phyloP scores from a whole-genome alignment of 2,888 invertebrate species.

The Nemurella pictetii region DNA sequence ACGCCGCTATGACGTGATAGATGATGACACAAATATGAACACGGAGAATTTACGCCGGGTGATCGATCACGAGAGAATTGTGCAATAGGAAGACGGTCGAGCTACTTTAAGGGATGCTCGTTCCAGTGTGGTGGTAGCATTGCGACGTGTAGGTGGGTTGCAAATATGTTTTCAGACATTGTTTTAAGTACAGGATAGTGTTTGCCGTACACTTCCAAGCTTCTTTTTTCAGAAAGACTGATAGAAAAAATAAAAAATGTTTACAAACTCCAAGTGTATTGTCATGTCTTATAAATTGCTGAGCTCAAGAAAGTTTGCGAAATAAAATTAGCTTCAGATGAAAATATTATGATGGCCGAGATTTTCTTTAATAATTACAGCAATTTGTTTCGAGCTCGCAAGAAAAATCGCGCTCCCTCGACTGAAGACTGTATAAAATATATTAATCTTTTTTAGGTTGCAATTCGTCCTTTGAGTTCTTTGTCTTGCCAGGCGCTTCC shows the following conservation, averaged over 20 bases:
- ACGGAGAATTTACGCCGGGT: background rate
- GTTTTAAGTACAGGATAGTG: too few species aligned
- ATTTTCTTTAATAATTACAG: background rate
- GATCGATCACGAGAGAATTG: background rate
- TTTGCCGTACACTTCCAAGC: too few species aligned
- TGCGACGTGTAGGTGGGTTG: too few species aligned
- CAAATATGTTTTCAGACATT: background rate
- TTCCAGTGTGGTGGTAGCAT: too few species aligned
- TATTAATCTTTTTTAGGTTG: too few species aligned
- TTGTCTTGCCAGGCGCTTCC: too few species aligned
- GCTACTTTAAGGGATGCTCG: too few species aligned
- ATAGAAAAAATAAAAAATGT: too few species aligned
- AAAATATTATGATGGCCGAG: background rate
- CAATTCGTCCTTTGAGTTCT: too few species aligned
- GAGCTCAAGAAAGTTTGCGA: background rate
- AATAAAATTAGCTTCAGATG: background rate
- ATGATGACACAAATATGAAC: background rate
- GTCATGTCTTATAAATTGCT: background rate
- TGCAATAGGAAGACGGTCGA: background rate
- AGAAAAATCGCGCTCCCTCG: background rate
- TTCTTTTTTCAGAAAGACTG: too few species aligned
- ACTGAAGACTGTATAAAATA: too few species aligned
- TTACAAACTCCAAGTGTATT: background rate
- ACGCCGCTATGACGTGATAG: background rate
- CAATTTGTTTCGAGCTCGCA: background rate